phyloP scores from a whole-genome alignment of 2,888 invertebrate genomes.

The Prosopocoilus inquinatus region DNA sequence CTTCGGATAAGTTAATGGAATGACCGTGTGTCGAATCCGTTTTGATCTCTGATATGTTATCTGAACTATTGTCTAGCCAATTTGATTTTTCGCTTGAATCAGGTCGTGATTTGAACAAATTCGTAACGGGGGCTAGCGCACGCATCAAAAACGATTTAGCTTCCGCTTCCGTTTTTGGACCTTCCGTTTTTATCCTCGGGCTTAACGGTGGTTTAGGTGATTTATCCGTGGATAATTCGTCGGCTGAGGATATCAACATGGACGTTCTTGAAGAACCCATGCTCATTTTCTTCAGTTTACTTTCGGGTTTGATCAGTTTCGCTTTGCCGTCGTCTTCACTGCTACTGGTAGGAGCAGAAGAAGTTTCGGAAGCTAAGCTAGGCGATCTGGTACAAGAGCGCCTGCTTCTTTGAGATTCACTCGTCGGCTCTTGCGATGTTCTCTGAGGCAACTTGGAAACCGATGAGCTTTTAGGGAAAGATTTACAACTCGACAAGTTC shows the following conservation, averaged over 20 bases:
- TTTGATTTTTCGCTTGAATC: slow-evolving; percentile 56
- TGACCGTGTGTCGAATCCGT: slow-evolving; percentile 44
- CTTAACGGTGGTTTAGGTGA: slow-evolving; percentile 55
- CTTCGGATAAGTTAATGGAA: slow-evolving; percentile 50
- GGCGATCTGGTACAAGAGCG: slow-evolving; percentile 45
- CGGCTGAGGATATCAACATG: slow-evolving; percentile 53
- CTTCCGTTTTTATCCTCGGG: slow-evolving; percentile 47
- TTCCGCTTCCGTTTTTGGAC: slow-evolving; percentile 56
- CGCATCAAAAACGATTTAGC: slow-evolving; percentile 72
- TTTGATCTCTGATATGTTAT: slow-evolving; percentile 24
- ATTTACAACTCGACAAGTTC: slow-evolving; percentile 40
- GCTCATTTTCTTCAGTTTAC: slow-evolving; percentile 35
- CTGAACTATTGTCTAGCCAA: slow-evolving; percentile 43
- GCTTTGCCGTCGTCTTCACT: slow-evolving; percentile 45
- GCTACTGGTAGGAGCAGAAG: slow-evolving; percentile 38
- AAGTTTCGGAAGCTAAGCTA: slow-evolving; percentile 46
- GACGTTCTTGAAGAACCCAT: slow-evolving; percentile 56
- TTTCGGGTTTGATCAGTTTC: slow-evolving; percentile 19
- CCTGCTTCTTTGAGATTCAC: slow-evolving; percentile 26
- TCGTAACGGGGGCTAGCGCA: slow-evolving; percentile 73
- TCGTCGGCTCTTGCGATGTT: slow-evolving; percentile 24
- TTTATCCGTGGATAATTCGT: slow-evolving; percentile 55
- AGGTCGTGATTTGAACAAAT: slow-evolving; percentile 65
- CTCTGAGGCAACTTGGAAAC: slow-evolving; percentile 42
- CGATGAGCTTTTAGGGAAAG: slow-evolving; percentile 23